Conservation (phyloP, 1,140 invertebrate species). For the Dermatophagoides farinae region DNA sequence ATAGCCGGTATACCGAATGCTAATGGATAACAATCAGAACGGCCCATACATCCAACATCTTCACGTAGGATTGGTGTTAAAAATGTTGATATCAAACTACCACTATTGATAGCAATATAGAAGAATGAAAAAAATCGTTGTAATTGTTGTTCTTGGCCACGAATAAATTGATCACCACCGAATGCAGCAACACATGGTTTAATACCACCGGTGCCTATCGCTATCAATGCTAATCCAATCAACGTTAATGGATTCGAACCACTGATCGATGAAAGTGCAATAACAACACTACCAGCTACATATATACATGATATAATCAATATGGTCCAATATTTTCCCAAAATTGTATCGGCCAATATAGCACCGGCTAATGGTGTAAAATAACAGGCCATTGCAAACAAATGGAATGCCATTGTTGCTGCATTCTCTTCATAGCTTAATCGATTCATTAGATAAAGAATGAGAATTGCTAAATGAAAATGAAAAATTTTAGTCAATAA, state of each 20-base stretch:
- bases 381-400: conserved; percentile 61
- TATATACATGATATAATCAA: conserved; percentile 46
- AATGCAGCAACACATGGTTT: conserved; percentile 93
- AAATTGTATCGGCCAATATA: conserved; percentile 59
- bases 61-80: conserved; percentile 27
- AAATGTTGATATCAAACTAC: conserved; percentile 26
- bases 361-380: conserved; percentile 68
- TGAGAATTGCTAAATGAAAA: conserved; percentile 47
- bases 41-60: conserved; percentile 25
- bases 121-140: conserved; percentile 23
- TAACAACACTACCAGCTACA: conserved; percentile 54
- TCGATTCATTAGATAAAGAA: conserved; percentile 49
- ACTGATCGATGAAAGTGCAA: conserved; percentile 31
- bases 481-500: not conserved
- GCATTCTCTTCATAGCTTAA: conserved; percentile 39
- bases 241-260: conserved; percentile 41
- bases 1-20: conserved; percentile 27
- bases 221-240: conserved; percentile 52
- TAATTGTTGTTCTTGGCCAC: conserved; percentile 18
- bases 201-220: conserved; percentile 79
- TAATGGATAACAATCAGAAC: conserved; percentile 25
- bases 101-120: conserved; percentile 27
- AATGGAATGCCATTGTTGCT: conserved; percentile 59
- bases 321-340: conserved; percentile 47
- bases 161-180: conserved; percentile 80